Evolutionary conservation across 2,888 invertebrate species (phyloP).

Genomic region (Oxystoma pomonae): DNA sequence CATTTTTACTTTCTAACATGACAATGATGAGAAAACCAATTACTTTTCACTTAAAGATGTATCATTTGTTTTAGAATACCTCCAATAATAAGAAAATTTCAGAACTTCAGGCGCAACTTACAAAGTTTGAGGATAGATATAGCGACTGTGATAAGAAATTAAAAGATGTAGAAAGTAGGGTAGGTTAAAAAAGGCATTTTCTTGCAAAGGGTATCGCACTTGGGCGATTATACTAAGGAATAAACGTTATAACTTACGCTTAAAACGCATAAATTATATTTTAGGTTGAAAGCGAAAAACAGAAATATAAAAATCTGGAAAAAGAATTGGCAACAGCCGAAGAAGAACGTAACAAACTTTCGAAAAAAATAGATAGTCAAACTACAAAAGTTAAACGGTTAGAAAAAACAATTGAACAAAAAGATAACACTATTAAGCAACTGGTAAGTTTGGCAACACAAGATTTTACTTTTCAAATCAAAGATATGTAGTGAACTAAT

Average conservation of each 20-base stretch:
- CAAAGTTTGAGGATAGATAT: constrained; percentile 63
- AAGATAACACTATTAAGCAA: constrained; percentile 59
- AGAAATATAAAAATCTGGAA: constrained; percentile 39
- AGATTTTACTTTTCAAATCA: too few species aligned
- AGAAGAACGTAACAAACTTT: constrained; percentile 50
- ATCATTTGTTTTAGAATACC: too few species aligned
- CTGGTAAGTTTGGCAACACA: constrained; percentile 51
- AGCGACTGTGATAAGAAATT: constrained; percentile 58
- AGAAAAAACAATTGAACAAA: constrained; percentile 56
- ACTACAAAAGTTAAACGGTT: constrained; percentile 58
- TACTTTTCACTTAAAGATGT: too few species aligned
- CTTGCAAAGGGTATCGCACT: too few species aligned
- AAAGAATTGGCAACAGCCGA: constrained; percentile 52
- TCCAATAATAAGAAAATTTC: constrained; percentile 59
- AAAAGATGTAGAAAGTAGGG: constrained; percentile 59
- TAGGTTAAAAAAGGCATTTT: too few species aligned
- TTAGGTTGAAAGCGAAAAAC: constrained; percentile 42
- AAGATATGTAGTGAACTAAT: too few species aligned
- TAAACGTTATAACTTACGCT: too few species aligned
- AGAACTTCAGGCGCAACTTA: constrained; percentile 64
- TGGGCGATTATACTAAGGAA: background rate
- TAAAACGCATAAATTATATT: constrained; percentile 8
- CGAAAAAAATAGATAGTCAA: constrained; percentile 51
- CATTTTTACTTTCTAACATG: too few species aligned
- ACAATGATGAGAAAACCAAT: too few species aligned